Conservation (phyloP, 2,888 invertebrate genomes). For the Calliopum simillimum region DNA sequence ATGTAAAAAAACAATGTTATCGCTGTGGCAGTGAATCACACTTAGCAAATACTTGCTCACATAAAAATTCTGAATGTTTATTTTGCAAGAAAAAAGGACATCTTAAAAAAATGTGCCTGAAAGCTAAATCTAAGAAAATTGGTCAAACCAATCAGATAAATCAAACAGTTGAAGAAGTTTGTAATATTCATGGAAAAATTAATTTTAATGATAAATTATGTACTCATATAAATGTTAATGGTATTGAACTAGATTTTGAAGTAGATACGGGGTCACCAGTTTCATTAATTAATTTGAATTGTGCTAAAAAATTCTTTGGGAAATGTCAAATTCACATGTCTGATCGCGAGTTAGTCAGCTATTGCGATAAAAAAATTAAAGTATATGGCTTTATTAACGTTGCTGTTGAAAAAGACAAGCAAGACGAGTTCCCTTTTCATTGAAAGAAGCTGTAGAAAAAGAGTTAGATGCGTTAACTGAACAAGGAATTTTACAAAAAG, state of each 20-base stretch:
- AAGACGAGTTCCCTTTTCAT: conserved; percentile 33
- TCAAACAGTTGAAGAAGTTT: neutral
- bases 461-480: conserved; percentile 42
- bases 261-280: conserved; percentile 30
- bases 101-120: neutral
- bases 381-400: neutral
- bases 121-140: neutral
- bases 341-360: neutral
- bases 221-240: neutral
- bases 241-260: neutral
- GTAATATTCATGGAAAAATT: neutral
- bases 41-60: neutral
- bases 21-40: neutral
- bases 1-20: neutral
- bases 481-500: conserved; percentile 34
- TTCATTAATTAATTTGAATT: neutral
- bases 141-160: neutral
- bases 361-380: neutral
- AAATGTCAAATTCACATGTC: neutral
- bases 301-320: neutral
- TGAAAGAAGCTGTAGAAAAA: conserved; percentile 29
- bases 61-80: neutral
- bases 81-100: conserved; percentile 11
- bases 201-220: neutral
- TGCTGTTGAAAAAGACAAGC: neutral